Evolutionary conservation across 2,113 vertebrate species (phyloP), one percentile per base, ranked within the genome.

Genomic region (Chaetodon auriga): DNA sequence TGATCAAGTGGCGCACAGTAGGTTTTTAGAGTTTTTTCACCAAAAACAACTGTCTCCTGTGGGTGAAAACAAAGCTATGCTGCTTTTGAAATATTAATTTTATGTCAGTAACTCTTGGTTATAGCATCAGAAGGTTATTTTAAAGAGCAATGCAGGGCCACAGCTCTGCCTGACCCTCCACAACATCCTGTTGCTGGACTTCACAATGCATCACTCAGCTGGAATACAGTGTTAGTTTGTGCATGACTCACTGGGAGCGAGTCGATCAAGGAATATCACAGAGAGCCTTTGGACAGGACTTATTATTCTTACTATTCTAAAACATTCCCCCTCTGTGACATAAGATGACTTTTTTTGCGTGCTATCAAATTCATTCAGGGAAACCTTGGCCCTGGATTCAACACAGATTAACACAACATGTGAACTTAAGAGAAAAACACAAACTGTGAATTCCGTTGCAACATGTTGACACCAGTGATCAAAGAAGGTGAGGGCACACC

Each of bases 401-500:
- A 64, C 18, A 38, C 18, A 65, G 36, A 45, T 57, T 18, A 61
- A 58, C 7, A 80, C 7, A 62, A 6, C 6, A 8, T 35, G 35
- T 18, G 70, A 68, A 49, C 12, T 43, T 21, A 30, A 86, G 14
- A 73, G 25, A 83, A 70, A 88, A 41, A 74, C 57, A 68, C 15
- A 83, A 81, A 85, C 80, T 70, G 73, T 71, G 68, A 88, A 81
- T 82, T 88, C 55, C 51, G 80, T 80, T 84, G 13, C 75, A 75
- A 88, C 54, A 72, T 57, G 62, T 86, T 87, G 80, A 90, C 79
- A 86, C 58, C 82, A 81, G 45, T 80, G 89, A 93, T 92, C 89
- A 94, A 91, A 93, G 89, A 75, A 89, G 77, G 90, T 90, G 89
- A 88, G 79, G 82, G 57, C 84, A 88, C 93, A 90, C 92, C 92